A percentile compares a stretch with the other conserved stretches of the same genome.
phyloP scores from a whole-genome alignment of 1,140 invertebrate genomes.

The Varroa destructor region DNA sequence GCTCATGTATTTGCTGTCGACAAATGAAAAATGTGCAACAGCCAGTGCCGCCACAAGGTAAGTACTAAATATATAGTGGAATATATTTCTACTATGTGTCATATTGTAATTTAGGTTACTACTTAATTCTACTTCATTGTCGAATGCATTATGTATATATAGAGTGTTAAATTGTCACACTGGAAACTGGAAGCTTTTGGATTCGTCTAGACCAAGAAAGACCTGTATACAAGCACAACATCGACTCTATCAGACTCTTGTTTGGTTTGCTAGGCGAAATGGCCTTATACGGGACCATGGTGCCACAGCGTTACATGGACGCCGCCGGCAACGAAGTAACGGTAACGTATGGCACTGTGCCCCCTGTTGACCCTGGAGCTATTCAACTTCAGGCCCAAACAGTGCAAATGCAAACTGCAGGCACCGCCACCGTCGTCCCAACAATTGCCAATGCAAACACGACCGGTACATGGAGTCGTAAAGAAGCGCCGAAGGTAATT shows the following conservation, averaged over 20 bases:
- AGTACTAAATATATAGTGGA: no score
- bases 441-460: not conserved
- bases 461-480: conserved; percentile 17
- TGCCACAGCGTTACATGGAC: conserved; percentile 23
- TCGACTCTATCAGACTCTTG: no score
- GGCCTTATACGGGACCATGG: conserved; percentile 8
- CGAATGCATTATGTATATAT: no score
- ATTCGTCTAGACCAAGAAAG: no score
- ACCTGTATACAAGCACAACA: no score
- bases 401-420: not conserved
- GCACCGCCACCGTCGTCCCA: not conserved
- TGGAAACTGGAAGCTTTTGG: no score
- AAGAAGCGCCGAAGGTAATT: conserved; percentile 22
- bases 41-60: not conserved
- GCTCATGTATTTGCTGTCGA: conserved; percentile 18
- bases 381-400: not conserved
- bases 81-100: no score
- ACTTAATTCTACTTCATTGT: no score
- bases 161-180: no score
- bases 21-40: conserved; percentile 10
- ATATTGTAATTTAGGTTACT: no score
- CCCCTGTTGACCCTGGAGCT: not conserved
- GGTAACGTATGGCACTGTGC: conserved; percentile 14
- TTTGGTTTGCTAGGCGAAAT: not conserved
- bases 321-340: conserved; percentile 20